Evolutionary conservation across 2,113 vertebrate genomes (phyloP).

Genomic region (Phyllopteryx taeniolatus): DNA sequence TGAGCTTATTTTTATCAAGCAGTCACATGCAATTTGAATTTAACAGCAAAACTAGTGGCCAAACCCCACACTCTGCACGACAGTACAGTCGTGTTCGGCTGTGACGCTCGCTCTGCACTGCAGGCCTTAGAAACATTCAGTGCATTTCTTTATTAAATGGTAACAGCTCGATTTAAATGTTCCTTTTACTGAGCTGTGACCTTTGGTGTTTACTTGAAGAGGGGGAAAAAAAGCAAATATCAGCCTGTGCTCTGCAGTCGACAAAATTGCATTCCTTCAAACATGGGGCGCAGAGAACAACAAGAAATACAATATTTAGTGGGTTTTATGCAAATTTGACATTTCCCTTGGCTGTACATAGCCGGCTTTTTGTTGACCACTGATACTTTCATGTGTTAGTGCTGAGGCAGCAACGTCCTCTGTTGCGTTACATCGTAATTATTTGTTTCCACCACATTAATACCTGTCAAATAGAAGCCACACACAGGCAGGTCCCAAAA

Average conservation of each 20-base stretch:
- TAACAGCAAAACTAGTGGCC: no score
- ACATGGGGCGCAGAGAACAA: conserved; percentile 48
- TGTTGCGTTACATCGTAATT: conserved; percentile 40
- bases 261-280: conserved; percentile 37
- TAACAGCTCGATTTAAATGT: conserved; percentile 33
- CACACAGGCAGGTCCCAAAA: conserved; percentile 33
- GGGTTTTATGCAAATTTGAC: conserved; percentile 70
- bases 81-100: no score
- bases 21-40: no score
- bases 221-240: conserved; percentile 42
- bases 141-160: conserved; percentile 41
- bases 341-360: conserved; percentile 50
- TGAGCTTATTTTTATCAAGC: no score
- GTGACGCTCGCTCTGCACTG: not conserved
- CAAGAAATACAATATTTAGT: conserved; percentile 65
- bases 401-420: conserved; percentile 53
- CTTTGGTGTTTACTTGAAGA: conserved; percentile 36
- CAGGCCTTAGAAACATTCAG: conserved; percentile 22
- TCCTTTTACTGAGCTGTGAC: conserved; percentile 26
- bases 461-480: conserved; percentile 50
- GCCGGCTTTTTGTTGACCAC: conserved; percentile 57
- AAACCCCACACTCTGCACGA: no score
- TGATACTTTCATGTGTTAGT: conserved; percentile 49
- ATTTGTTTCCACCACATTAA: conserved; percentile 58
- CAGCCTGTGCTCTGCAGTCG: conserved; percentile 28